A percentile compares a stretch with the other conserved stretches of the same genome.
phyloP scores from a whole-genome alignment of 1,140 invertebrate genomes.

The Drosophila nasuta region DNA sequence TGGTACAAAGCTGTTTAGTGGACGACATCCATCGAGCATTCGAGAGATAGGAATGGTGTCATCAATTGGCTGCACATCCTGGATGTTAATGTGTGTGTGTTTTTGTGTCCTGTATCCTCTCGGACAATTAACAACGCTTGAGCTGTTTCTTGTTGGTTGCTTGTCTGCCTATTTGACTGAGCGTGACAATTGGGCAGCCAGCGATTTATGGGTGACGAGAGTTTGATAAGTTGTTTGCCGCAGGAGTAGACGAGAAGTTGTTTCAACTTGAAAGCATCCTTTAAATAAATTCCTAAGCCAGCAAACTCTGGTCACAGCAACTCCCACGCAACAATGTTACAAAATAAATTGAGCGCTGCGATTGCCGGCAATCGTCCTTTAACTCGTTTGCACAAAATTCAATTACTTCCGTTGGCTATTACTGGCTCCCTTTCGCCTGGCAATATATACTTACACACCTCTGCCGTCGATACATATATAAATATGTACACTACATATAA shows the following conservation, averaged over 20 bases:
- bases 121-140: conserved; percentile 65
- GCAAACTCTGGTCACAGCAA: background rate
- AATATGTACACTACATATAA: background rate
- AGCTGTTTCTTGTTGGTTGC: conserved; percentile 13
- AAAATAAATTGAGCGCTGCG: conserved; percentile 70
- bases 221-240: conserved; percentile 27
- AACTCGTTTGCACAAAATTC: conserved; percentile 73
- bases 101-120: conserved; percentile 1
- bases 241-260: background rate
- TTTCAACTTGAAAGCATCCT: conserved; percentile 14
- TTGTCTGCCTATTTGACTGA: conserved; percentile 9
- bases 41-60: conserved; percentile 33
- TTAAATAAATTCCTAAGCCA: conserved; percentile 31
- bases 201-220: conserved; percentile 59
- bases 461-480: conserved; percentile 7
- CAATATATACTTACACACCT: conserved; percentile 46
- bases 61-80: conserved; percentile 42
- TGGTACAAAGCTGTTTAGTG: conserved; percentile 25
- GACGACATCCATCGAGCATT: background rate
- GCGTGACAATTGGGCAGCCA: conserved; percentile 53
- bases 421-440: conserved; percentile 26
- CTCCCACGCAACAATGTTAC: conserved; percentile 54
- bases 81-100: background rate
- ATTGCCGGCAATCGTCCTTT: conserved; percentile 68
- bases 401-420: conserved; percentile 72